phyloP scores from a whole-genome alignment of 2,888 invertebrate species.

The Drosophila borborema region DNA sequence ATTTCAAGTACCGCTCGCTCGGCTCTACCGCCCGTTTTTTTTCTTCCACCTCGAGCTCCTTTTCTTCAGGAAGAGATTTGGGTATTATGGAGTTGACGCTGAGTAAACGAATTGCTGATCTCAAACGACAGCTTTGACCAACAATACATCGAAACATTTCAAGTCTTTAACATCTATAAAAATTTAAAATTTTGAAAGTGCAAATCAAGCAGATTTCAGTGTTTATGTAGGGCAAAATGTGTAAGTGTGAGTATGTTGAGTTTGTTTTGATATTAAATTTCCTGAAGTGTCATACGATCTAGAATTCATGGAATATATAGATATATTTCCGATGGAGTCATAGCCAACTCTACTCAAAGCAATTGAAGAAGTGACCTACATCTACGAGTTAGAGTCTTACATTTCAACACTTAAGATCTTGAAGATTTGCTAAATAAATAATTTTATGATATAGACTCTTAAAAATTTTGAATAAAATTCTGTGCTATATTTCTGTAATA shows the following conservation, averaged over 20 bases:
- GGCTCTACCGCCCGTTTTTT: conserved; percentile 40
- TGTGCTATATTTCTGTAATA: too few relatives aligned
- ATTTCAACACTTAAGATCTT: too few relatives aligned
- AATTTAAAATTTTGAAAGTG: background rate
- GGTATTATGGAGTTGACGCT: background rate
- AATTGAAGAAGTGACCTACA: too few relatives aligned
- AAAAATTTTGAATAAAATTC: too few relatives aligned
- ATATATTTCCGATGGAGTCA: too few relatives aligned
- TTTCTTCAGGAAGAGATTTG: background rate
- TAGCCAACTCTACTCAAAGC: too few relatives aligned
- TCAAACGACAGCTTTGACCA: background rate
- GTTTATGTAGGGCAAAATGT: background rate
- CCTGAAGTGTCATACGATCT: background rate
- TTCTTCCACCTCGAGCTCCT: background rate
- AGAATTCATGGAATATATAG: too few relatives aligned
- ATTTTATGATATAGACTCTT: too few relatives aligned
- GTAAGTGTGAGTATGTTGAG: too few relatives aligned
- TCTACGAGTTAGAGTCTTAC: too few relatives aligned
- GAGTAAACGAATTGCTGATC: background rate
- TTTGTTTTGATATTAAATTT: background rate
- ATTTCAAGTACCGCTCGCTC: conserved; percentile 88
- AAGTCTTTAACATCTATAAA: background rate
- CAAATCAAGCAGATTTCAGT: background rate
- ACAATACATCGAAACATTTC: conserved; percentile 13
- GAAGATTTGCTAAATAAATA: too few relatives aligned